A percentile compares a stretch with the other conserved stretches of the same genome.
These are phyloP conservation scores for Drosophila nebulosa DNA, from an alignment of 1,140 invertebrate species.

Conservation along the genomic window DNA sequence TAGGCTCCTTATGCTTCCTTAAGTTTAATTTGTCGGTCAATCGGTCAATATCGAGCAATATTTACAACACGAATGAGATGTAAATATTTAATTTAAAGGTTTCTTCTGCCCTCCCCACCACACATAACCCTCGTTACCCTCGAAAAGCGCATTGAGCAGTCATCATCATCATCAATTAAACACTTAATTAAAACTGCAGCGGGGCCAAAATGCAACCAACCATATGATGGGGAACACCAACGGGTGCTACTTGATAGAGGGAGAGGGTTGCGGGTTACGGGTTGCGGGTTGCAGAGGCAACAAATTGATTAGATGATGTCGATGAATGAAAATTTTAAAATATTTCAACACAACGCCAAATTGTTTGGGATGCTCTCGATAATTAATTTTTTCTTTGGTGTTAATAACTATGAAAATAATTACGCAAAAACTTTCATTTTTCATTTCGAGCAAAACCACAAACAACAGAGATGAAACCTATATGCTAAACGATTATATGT, in stretches of 20 bases:
- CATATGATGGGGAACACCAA: background rate
- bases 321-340: conserved; percentile 37
- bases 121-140: too few species aligned
- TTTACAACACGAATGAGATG: background rate
- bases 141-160: background rate
- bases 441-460: background rate
- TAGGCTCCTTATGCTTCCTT: too few species aligned
- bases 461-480: background rate
- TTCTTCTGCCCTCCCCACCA: background rate
- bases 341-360: conserved; percentile 31
- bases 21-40: background rate
- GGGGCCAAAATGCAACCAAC: conserved; percentile 23
- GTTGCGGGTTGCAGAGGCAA: background rate
- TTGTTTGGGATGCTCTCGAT: conserved; percentile 17
- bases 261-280: too few species aligned
- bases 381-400: conserved; percentile 34
- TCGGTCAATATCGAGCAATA: background rate
- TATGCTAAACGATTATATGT: background rate
- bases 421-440: conserved; percentile 37
- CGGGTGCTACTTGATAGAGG: background rate
- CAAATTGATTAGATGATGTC: conserved; percentile 55
- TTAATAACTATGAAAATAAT: conserved; percentile 45
- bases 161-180: conserved; percentile 49
- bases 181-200: conserved; percentile 55
- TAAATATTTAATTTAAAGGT: background rate